Conservation (phyloP, 35 echinoderm and acorn worm species). For the Anneissia japonica region DNA sequence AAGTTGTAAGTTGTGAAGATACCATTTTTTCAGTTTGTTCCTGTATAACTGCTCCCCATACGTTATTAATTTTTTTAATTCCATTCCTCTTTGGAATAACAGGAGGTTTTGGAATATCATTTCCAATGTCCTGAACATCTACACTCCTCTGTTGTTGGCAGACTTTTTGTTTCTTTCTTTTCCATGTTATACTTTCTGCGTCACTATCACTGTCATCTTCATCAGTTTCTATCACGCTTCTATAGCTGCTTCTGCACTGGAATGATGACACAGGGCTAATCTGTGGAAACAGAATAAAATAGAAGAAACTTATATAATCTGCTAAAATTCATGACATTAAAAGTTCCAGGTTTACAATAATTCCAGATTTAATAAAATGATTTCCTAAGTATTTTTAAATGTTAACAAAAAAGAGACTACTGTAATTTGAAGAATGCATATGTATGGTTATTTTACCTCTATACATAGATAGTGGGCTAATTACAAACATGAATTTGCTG, state of each 20-base stretch:
- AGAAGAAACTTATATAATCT: no score
- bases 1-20: constrained; percentile 44
- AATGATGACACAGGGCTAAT: neutral
- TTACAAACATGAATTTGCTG: no score
- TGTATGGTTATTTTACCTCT: no score
- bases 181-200: neutral
- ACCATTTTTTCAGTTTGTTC: constrained; percentile 60
- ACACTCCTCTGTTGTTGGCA: neutral
- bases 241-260: neutral
- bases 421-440: no score
- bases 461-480: no score
- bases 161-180: neutral
- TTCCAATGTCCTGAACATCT: neutral
- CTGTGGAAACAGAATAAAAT: neutral
- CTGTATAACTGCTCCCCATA: constrained; percentile 72
- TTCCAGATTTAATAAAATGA: no score
- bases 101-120: neutral
- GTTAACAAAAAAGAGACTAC: no score
- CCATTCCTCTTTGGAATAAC: neutral
- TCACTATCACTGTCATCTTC: neutral
- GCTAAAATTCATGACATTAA: neutral
- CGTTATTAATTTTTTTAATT: constrained; percentile 40
- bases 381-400: no score
- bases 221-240: neutral
- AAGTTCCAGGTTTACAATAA: neutral